phyloP scores from a whole-genome alignment of 1,140 invertebrate genomes.

The Bilobella aurantiaca region DNA sequence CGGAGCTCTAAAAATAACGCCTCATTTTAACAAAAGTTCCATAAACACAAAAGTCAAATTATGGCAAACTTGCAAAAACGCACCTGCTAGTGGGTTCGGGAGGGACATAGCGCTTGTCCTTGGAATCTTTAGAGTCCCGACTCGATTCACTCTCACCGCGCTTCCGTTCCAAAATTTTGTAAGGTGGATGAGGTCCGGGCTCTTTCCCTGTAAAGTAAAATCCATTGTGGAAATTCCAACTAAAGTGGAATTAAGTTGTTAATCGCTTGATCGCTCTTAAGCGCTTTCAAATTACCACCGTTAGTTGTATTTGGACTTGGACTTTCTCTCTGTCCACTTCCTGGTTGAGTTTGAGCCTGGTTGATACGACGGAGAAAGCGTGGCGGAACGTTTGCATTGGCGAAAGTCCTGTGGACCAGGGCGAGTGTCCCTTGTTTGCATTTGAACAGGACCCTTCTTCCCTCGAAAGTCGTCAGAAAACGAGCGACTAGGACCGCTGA shows the following conservation, averaged over 20 bases:
- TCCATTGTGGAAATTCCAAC: not conserved
- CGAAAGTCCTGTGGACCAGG: constrained; percentile 12
- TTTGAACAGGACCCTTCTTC: not conserved
- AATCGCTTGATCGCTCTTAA: no score
- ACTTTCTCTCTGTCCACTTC: constrained; percentile 17
- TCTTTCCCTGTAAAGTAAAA: not conserved
- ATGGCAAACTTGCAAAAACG: not conserved
- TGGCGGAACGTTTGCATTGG: constrained; percentile 21
- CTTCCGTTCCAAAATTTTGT: constrained; percentile 18
- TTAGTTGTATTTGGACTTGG: constrained; percentile 21
- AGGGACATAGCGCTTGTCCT: not conserved
- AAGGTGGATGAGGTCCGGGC: not conserved
- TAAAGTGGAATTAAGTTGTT: no score
- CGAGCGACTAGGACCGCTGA: not conserved
- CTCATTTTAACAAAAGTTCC: not conserved
- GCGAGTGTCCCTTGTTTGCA: not conserved
- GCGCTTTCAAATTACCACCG: not conserved
- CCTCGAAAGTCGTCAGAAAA: not conserved
- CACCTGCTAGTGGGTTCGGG: not conserved
- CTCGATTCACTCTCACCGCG: constrained; percentile 20
- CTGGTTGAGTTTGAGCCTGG: constrained; percentile 4
- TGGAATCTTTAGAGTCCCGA: constrained; percentile 11
- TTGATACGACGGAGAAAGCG: constrained; percentile 21
- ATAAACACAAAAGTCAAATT: not conserved
- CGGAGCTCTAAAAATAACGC: not conserved